Evolutionary conservation across 2,113 vertebrate genomes (phyloP), one percentile per base, ranked within the genome.

Genomic region (Desmodus rotundus): DNA sequence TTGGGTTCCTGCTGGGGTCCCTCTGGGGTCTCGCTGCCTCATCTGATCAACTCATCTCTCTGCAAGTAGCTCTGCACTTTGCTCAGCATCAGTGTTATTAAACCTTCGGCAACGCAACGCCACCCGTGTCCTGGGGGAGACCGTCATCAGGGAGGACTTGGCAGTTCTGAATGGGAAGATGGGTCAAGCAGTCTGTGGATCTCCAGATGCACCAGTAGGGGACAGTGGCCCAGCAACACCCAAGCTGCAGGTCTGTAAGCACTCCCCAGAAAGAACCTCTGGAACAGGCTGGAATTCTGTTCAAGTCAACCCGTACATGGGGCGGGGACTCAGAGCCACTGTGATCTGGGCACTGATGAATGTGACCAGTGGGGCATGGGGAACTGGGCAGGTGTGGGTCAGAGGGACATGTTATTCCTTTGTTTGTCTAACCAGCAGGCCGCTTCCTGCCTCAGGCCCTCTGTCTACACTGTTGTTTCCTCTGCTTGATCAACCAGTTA

Each of bases 221-320:
- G 52, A 28, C 65, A 70, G 15, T 0, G 0, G 33, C 17, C 16
- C 16, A 72, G 52, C 4, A 26, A 33, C 2, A 4, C 33, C 61
- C 12, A 56, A 72, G 31, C 13, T 22, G 5, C 4, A 12, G 41
- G 52, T 26, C 31, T 28, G 0, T 5, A 28, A 56, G 41, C 10
- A 0, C 28, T 54, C 63, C 63, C 4, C 3, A 10, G 78, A 58
- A 93, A 43, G n/a, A 56, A 31, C 41, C 70, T 72, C 45, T 41
- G n/a, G 31, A 67, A 89, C 20, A 73, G 36, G 22, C 24, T 50
- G 31, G 50, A 70, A 87, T 70, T 58, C 47, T 80, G 78, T 52
- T 52, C 47, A 13, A n/a, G 74, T 52, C n/a, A 77, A 33, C 12
- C 36, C 17, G 38, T 50, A 58, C 52, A n/a, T 4, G 0, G 0